phyloP scores from a whole-genome alignment of 2,113 vertebrate genomes.

The Phrynosoma blainvillii region DNA sequence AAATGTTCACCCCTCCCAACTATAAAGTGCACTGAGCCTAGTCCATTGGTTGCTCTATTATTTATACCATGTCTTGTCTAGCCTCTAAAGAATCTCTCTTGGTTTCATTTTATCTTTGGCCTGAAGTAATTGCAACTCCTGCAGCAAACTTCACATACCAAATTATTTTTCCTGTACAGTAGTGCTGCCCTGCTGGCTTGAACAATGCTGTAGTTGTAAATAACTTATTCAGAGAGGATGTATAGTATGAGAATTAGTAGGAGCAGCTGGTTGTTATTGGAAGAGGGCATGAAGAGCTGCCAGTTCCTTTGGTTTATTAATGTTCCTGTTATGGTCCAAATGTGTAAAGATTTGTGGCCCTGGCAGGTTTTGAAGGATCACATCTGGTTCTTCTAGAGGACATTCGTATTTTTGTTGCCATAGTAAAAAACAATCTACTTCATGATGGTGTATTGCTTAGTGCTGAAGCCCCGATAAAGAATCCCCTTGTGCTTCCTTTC shows the following conservation, averaged over 20 bases:
- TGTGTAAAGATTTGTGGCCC: not conserved
- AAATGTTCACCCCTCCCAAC: not conserved
- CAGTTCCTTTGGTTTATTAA: not conserved
- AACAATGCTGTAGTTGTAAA: not conserved
- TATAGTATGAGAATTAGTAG: not conserved
- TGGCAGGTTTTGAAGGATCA: not conserved
- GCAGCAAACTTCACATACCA: not conserved
- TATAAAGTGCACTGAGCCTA: not conserved
- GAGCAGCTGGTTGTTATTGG: not conserved
- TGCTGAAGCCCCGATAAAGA: not conserved
- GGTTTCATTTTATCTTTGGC: not conserved
- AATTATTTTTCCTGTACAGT: no score
- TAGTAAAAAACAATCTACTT: not conserved
- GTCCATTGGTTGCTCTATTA: not conserved
- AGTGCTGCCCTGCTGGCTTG: no score
- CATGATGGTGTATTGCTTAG: not conserved
- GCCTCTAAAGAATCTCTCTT: not conserved
- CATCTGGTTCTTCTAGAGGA: not conserved
- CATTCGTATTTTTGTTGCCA: not conserved
- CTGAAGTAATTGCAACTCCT: not conserved
- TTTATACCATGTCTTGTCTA: not conserved
- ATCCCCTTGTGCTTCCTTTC: not conserved
- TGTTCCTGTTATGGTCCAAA: not conserved
- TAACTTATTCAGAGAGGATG: not conserved
- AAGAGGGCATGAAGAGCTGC: not conserved